Evolutionary conservation across 2,113 vertebrate species (phyloP).

Genomic region (Aramus guarauna): DNA sequence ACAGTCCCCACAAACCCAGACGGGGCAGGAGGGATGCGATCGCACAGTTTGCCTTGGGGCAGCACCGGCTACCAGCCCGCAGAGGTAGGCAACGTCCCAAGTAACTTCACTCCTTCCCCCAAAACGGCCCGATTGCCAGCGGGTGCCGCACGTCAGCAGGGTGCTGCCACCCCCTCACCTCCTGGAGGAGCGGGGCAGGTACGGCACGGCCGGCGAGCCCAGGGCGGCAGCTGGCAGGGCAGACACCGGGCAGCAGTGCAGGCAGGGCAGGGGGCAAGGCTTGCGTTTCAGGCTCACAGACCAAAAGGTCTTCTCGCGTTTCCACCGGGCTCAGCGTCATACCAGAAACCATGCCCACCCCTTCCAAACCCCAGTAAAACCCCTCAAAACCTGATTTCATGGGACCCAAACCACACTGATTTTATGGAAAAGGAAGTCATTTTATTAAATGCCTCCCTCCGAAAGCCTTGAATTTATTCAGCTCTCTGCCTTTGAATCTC

Average conservation of each 20-base stretch:
- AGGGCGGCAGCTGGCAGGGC: background rate
- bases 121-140: background rate
- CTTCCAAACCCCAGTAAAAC: background rate
- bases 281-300: background rate
- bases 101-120: background rate
- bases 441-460: background rate
- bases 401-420: background rate
- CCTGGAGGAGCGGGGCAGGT: rapidly evolving
- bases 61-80: rapidly evolving
- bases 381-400: background rate
- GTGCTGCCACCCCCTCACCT: background rate
- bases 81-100: background rate
- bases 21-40: background rate
- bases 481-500: background rate
- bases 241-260: background rate
- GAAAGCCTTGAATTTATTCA: background rate
- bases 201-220: rapidly evolving
- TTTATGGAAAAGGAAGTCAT: background rate
- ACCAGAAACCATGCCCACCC: background rate
- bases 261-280: background rate
- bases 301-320: background rate
- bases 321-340: background rate
- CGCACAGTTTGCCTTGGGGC: background rate
- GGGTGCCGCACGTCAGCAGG: rapidly evolving
- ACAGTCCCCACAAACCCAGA: background rate